Percentiles rank a stretch among this genome's conserved stretches.
These are phyloP conservation scores for Asteroscopus sphinx DNA, from an alignment of 2,888 invertebrate genomes.

Conservation along the genomic window DNA sequence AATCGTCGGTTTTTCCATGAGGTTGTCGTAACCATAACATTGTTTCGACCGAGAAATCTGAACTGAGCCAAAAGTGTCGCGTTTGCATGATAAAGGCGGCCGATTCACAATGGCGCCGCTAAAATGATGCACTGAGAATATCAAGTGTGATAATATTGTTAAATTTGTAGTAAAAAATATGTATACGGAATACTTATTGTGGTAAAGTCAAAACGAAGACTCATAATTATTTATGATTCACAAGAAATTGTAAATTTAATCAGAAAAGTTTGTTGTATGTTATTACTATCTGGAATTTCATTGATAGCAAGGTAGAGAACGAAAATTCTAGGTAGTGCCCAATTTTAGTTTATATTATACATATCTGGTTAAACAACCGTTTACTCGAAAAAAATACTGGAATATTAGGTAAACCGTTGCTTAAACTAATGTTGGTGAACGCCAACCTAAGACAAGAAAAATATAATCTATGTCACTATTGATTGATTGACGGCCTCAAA, in stretches of 20 bases:
- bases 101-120: slow-evolving; percentile 79
- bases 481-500: too few species aligned
- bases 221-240: not conserved
- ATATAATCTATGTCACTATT: too few species aligned
- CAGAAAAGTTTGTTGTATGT: not conserved
- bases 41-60: slow-evolving; percentile 76
- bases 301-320: not conserved
- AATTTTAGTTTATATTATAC: too few species aligned
- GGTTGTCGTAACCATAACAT: slow-evolving; percentile 68
- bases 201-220: not conserved
- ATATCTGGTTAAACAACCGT: too few species aligned
- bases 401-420: too few species aligned
- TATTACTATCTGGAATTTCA: not conserved
- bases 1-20: slow-evolving; percentile 45
- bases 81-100: slow-evolving; percentile 85
- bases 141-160: slow-evolving; percentile 15
- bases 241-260: not conserved
- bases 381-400: too few species aligned
- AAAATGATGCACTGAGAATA: slow-evolving; percentile 68
- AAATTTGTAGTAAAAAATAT: not conserved
- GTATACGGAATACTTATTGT: slow-evolving; percentile 2
- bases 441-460: too few species aligned
- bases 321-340: too few species aligned
- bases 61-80: slow-evolving; percentile 74
- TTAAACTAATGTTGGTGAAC: too few species aligned